These are phyloP conservation scores for Chrysocyon brachyurus DNA, from an alignment of 2,797 vertebrate genomes.

Conservation along the genomic window DNA sequence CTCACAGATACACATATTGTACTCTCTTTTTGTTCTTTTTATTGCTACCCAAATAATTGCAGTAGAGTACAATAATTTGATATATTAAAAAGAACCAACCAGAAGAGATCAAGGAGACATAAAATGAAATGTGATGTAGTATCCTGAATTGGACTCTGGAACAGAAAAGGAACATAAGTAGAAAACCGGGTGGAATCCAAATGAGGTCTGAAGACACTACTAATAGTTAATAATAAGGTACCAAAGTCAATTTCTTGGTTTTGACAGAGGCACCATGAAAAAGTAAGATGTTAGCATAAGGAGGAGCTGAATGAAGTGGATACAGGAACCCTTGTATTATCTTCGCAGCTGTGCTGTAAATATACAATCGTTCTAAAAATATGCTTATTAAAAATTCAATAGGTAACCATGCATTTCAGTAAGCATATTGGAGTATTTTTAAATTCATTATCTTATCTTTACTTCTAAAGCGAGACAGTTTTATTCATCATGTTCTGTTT, in stretches of 20 bases:
- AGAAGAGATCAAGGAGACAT: neutral
- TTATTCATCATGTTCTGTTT: neutral
- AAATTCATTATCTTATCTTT: neutral
- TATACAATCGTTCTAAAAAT: neutral
- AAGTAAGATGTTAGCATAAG: neutral
- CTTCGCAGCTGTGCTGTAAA: neutral
- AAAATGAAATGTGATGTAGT: neutral
- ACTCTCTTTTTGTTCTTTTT: neutral
- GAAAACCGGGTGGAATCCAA: neutral
- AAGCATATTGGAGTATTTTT: neutral
- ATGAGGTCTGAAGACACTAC: neutral
- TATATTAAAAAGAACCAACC: neutral
- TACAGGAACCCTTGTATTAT: neutral
- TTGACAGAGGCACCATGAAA: neutral
- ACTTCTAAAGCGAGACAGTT: neutral
- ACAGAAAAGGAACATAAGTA: neutral
- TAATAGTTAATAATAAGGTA: neutral
- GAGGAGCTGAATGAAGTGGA: neutral
- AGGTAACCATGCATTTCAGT: neutral
- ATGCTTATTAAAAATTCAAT: neutral
- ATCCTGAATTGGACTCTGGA: neutral
- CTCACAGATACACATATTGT: accelerated
- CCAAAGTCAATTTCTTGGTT: neutral
- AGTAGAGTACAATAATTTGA: neutral
- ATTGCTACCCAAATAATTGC: neutral